Base-by-base conservation (phyloP, 2,797 vertebrate genomes). In the Oceanodroma leucorhoa region DNA sequence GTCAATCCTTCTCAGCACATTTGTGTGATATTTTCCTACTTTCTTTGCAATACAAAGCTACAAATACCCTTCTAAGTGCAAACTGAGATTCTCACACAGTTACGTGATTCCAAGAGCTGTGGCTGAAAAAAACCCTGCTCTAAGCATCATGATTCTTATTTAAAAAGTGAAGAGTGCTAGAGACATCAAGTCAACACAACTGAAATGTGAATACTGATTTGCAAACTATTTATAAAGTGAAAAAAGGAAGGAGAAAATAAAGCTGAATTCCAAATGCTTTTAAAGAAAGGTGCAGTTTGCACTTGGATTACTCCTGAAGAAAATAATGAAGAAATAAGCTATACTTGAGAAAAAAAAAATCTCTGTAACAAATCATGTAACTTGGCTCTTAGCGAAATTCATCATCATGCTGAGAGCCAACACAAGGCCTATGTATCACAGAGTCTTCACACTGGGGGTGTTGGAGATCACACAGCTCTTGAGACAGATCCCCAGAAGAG, bases 1-100 rank as follows among this genome's bases (percentile, higher is more conserved):
- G 62, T 83, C 76, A 92, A 58, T 38, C 70, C 69, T 78, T 60
- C 77, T 69, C 27, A 18, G 88, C 85, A 90, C 77, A 90, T 90
- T 93, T 91, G 21, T 58, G 43, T 76, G 80, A 60, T 93, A 90
- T 95, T 96, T 95, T 88, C 73, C 62, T 84, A 22, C 77, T 88
- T 91, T 60, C 46, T 80, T 76, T 88, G 87, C 87, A 93, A 88
- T 71, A 94, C 40, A 76, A 94, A 88, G 66, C 40, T 58, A 79
- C 82, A 93, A 90, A 94, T 79, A 76, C 55, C 22, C 43, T 72
- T 62, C 50, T 26, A 81, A 95, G 58, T 55, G 72, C 77, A 95
- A 96, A 83, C 85, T 82, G 92, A 86, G 94, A 88, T 95, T 88
- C 79, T 95, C 87, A 87, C 2, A 9, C 65, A 38, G 43, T 54